Conservation (phyloP, 2,888 invertebrate species). For the Aspidiotus rigidus region DNA sequence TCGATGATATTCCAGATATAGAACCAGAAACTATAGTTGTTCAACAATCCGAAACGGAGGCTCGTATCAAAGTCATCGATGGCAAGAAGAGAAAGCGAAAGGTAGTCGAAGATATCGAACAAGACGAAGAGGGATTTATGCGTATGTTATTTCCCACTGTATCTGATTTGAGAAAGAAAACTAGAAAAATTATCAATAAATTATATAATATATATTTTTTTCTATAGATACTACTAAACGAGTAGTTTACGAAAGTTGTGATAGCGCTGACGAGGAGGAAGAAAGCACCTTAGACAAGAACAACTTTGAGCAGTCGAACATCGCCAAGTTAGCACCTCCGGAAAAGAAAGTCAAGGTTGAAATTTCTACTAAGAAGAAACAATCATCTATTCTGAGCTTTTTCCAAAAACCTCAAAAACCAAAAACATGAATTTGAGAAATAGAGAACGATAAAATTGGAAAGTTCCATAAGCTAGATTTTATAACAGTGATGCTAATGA, state of each 20-base stretch:
- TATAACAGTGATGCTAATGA: too few species aligned
- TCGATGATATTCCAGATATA: too few species aligned
- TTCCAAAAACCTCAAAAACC: not conserved
- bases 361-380: not conserved
- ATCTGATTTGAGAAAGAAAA: not conserved
- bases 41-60: too few species aligned
- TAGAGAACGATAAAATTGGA: too few species aligned
- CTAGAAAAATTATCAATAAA: not conserved
- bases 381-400: not conserved
- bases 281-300: not conserved
- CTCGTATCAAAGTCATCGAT: not conserved
- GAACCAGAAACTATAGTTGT: too few species aligned
- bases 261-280: not conserved
- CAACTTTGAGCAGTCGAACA: not conserved
- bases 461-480: too few species aligned
- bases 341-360: not conserved
- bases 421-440: not conserved
- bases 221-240: not conserved
- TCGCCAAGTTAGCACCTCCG: not conserved
- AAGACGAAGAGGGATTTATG: not conserved
- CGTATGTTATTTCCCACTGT: not conserved
- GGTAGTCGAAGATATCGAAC: not conserved
- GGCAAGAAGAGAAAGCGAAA: slow-evolving; percentile 1
- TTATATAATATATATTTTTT: not conserved
- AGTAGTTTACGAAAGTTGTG: slow-evolving; percentile 4